These are phyloP conservation scores for Columba livia DNA, from an alignment of 2,113 vertebrate species.

Conservation along the genomic window DNA sequence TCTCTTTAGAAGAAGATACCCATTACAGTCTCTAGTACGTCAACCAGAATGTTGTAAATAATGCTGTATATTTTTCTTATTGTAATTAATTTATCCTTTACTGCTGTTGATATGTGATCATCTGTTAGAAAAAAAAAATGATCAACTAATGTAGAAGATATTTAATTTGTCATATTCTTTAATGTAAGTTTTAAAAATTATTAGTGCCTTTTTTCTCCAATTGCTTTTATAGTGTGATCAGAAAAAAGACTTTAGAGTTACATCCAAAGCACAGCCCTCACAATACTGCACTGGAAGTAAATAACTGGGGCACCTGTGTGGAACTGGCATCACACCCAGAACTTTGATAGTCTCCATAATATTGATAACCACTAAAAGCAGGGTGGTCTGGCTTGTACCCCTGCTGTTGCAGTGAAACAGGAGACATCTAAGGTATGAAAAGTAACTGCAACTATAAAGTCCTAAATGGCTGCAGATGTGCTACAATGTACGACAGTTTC, in stretches of 20 bases:
- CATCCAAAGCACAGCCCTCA: neutral
- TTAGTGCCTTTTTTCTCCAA: neutral
- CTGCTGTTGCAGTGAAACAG: neutral
- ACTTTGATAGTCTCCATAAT: fast-evolving
- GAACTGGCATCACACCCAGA: neutral
- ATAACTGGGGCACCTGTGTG: neutral
- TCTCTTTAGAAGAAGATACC: neutral
- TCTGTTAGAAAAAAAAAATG: neutral
- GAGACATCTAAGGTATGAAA: neutral
- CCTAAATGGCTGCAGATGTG: neutral
- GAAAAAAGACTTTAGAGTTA: neutral
- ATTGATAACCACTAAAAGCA: neutral
- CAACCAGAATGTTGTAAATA: neutral
- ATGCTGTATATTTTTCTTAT: neutral
- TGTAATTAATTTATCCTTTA: neutral
- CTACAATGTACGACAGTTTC: neutral
- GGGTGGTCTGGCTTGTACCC: neutral
- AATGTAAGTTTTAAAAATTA: neutral
- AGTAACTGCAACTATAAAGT: neutral
- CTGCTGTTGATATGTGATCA: fast-evolving
- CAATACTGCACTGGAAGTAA: neutral
- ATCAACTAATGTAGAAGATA: neutral
- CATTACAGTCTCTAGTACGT: neutral
- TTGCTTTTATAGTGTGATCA: neutral
- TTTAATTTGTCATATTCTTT: neutral